Conservation (phyloP, 2,888 invertebrate species). For the Euproctis similis region DNA sequence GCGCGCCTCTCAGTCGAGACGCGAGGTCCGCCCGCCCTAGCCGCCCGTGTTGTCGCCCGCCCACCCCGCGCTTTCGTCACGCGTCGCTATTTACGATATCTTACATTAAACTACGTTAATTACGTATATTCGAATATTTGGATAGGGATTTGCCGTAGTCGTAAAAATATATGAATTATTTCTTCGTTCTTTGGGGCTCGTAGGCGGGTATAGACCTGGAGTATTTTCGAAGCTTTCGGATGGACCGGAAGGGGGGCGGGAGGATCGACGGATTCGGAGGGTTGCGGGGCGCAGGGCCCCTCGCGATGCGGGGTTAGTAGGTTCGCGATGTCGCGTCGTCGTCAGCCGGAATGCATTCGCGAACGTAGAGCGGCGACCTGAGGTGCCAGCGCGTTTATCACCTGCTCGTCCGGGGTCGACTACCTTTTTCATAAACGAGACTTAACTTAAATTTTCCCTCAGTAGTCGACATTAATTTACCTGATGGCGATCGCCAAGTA, state of each 20-base stretch:
- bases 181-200: slow-evolving; percentile 38
- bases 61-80: slow-evolving; percentile 58
- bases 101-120: slow-evolving; percentile 37
- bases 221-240: slow-evolving; percentile 72
- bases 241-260: slow-evolving; percentile 63
- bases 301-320: slow-evolving; percentile 73
- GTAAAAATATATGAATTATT: slow-evolving; percentile 34
- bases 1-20: slow-evolving; percentile 81
- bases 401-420: slow-evolving; percentile 56
- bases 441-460: slow-evolving; percentile 17
- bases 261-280: slow-evolving; percentile 64
- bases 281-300: slow-evolving; percentile 70
- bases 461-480: slow-evolving; percentile 21
- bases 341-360: slow-evolving; percentile 75
- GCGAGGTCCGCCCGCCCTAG: slow-evolving; percentile 76
- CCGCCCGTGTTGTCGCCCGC: slow-evolving; percentile 63
- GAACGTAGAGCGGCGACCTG: slow-evolving; percentile 72
- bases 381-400: slow-evolving; percentile 66
- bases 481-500: slow-evolving; percentile 15
- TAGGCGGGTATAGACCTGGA: slow-evolving; percentile 59
- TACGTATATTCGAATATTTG: slow-evolving; percentile 32
- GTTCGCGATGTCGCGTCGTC: slow-evolving; percentile 73
- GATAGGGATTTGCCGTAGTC: slow-evolving; percentile 25
- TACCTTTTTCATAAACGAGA: slow-evolving; percentile 45
- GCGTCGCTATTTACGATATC: slow-evolving; percentile 43